Conservation (phyloP, 2,797 vertebrate genomes). For the Nannoperca obscura region DNA sequence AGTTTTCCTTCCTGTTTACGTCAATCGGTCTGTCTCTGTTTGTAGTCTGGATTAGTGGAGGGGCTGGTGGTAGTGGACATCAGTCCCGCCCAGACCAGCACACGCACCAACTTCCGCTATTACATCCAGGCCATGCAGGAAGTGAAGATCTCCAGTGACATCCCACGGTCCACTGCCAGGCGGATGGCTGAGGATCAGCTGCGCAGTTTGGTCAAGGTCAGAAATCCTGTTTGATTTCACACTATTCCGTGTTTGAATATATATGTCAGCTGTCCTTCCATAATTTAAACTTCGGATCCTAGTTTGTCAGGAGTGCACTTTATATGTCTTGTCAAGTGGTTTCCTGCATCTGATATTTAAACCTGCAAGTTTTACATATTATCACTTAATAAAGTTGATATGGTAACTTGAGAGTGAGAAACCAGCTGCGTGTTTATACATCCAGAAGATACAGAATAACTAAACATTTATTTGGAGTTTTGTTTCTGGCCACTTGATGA, state of each 20-base stretch:
- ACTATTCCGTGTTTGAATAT: not conserved
- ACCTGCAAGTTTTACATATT: not conserved
- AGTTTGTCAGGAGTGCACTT: not conserved
- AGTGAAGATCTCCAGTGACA: slow-evolving; percentile 85
- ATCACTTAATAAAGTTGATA: not conserved
- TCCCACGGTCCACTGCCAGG: slow-evolving; percentile 90
- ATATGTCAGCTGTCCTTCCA: not conserved
- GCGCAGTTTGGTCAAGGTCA: slow-evolving; percentile 86
- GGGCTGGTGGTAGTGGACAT: slow-evolving; percentile 93
- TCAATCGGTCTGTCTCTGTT: slow-evolving; percentile 12
- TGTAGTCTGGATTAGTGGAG: slow-evolving; percentile 91
- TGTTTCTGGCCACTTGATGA: not conserved
- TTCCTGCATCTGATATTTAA: not conserved
- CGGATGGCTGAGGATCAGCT: slow-evolving; percentile 92
- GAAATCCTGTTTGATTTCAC: slow-evolving; percentile 8
- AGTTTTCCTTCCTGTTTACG: not conserved
- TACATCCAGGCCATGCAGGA: slow-evolving; percentile 92
- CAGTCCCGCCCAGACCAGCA: slow-evolving; percentile 82
- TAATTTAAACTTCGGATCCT: not conserved
- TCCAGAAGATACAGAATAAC: not conserved
- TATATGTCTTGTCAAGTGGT: not conserved
- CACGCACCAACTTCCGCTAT: slow-evolving; percentile 80
- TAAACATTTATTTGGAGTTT: not conserved
- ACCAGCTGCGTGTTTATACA: not conserved
- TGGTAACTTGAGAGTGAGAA: not conserved